Conservation (phyloP, 2,797 vertebrate species). For the Lithobates sylvaticus region DNA sequence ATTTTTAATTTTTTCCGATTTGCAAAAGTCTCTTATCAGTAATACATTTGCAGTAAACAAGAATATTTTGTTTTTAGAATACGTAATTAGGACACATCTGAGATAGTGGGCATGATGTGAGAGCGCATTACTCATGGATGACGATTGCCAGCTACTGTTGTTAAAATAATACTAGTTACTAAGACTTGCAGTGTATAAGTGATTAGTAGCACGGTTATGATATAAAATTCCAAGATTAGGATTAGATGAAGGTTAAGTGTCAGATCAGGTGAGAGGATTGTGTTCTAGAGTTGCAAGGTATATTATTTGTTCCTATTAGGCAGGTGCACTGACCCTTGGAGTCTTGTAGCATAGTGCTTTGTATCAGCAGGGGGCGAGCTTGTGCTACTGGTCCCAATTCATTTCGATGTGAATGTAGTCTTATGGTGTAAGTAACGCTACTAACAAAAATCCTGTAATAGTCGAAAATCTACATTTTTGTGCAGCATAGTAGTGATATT, state of each 20-base stretch:
- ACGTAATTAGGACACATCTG: not conserved
- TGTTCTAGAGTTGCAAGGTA: not conserved
- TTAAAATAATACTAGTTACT: not conserved
- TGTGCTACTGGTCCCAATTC: not conserved
- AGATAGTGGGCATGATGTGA: not conserved
- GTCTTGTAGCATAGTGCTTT: not conserved
- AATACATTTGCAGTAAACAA: not conserved
- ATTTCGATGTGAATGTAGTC: not conserved
- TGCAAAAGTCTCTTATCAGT: no score
- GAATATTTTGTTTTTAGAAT: not conserved
- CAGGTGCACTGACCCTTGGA: not conserved
- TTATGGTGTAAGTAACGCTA: no score
- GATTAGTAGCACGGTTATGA: not conserved
- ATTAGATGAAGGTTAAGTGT: not conserved
- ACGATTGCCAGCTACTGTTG: not conserved
- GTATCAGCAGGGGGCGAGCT: slow-evolving; percentile 17
- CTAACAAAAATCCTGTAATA: no score
- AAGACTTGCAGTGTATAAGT: no score
- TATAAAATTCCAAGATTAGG: not conserved
- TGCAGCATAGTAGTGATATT: no score
- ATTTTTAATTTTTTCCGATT: no score
- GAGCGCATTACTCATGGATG: no score
- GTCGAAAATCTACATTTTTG: no score
- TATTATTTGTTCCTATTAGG: not conserved
- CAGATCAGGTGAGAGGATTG: not conserved